phyloP scores from a whole-genome alignment of 2,797 vertebrate species.

The Echeneis naucrates region DNA sequence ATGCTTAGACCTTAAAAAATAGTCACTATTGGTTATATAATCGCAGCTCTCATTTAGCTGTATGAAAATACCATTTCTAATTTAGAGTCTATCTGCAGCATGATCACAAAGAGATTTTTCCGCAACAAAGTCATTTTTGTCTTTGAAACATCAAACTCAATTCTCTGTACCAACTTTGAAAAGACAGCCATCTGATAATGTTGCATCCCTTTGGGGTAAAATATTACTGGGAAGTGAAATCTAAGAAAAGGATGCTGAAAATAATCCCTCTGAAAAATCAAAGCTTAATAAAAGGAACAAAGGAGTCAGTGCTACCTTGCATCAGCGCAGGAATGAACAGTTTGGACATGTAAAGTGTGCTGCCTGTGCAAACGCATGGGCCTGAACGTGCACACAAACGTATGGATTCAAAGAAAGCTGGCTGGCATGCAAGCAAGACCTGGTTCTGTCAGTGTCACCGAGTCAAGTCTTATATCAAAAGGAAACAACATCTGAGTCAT shows the following conservation, averaged over 20 bases:
- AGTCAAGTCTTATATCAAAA: constrained; percentile 73
- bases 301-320: constrained; percentile 6
- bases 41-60: constrained; percentile 33
- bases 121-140: constrained; percentile 54
- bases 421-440: constrained; percentile 41
- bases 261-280: constrained; percentile 67
- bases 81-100: constrained; percentile 59
- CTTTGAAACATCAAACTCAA: constrained; percentile 71
- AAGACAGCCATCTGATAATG: constrained; percentile 71
- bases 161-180: constrained; percentile 60
- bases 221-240: constrained; percentile 61
- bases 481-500: constrained; percentile 70
- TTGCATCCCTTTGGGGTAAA: constrained; percentile 68
- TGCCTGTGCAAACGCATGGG: background rate
- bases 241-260: constrained; percentile 62
- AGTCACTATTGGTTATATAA: constrained; percentile 38
- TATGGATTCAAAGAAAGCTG: constrained; percentile 26
- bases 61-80: constrained; percentile 64
- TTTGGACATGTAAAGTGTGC: constrained; percentile 4
- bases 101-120: constrained; percentile 60
- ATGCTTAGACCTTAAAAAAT: constrained; percentile 24
- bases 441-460: constrained; percentile 72
- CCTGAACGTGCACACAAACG: background rate
- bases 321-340: constrained; percentile 13
- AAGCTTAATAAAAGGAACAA: constrained; percentile 50